These are phyloP conservation scores for Prunella himalayana DNA, from an alignment of 2,113 vertebrate species.

Conservation along the genomic window DNA sequence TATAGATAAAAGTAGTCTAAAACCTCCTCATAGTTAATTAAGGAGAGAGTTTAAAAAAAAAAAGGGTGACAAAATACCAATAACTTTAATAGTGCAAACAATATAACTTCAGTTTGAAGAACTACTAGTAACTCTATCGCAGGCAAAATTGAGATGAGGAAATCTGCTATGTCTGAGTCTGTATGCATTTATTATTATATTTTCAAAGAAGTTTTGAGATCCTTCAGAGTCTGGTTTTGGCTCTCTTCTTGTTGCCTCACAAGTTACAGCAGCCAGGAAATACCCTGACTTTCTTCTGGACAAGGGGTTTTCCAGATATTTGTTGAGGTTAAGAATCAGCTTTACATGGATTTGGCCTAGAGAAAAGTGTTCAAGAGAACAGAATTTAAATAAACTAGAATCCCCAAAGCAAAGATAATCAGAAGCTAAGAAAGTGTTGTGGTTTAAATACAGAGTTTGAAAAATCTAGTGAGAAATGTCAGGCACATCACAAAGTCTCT, in stretches of 20 bases:
- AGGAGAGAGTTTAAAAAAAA: background rate
- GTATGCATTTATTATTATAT: background rate
- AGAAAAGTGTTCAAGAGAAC: background rate
- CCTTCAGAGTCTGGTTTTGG: background rate
- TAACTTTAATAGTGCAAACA: background rate
- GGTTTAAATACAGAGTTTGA: background rate
- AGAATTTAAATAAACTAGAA: background rate
- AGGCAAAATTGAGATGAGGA: background rate
- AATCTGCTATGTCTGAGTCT: background rate
- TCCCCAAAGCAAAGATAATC: conserved; percentile 6
- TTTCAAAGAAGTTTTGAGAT: background rate
- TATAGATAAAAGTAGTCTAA: background rate
- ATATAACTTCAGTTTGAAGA: background rate
- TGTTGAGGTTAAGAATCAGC: background rate
- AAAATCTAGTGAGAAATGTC: background rate
- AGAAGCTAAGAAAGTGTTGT: background rate
- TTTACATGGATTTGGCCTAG: background rate
- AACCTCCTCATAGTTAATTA: background rate
- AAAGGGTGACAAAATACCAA: background rate
- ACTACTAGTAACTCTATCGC: background rate
- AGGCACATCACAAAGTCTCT: background rate
- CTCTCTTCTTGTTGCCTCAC: background rate
- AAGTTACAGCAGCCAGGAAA: background rate
- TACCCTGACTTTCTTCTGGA: background rate
- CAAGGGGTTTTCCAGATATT: background rate